A percentile compares a stretch with the other conserved stretches of the same genome.
These are phyloP conservation scores for Muntiacus reevesi DNA, from an alignment of 2,113 vertebrate species.

Conservation along the genomic window DNA sequence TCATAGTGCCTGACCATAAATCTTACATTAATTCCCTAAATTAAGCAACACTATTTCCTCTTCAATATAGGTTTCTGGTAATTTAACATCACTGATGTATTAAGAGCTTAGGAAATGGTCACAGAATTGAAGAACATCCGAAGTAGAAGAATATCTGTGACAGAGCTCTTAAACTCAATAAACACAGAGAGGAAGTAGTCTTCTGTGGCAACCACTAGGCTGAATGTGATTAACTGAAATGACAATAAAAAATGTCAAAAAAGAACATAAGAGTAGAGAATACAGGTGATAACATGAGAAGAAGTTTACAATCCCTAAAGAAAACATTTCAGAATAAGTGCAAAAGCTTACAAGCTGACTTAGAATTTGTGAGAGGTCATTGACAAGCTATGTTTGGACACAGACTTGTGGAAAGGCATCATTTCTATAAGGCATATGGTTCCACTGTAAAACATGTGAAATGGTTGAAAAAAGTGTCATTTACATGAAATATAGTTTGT, in stretches of 20 bases:
- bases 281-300: conserved; percentile 3
- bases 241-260: conserved; percentile 14
- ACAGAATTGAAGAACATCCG: neutral
- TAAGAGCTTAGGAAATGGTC: neutral
- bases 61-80: neutral
- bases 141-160: neutral
- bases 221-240: conserved; percentile 30
- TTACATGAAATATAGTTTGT: conserved; percentile 56
- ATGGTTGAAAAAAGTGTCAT: conserved; percentile 37
- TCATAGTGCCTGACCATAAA: neutral
- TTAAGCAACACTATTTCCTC: neutral
- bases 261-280: neutral
- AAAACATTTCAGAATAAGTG: conserved; percentile 46
- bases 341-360: conserved; percentile 45
- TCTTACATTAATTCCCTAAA: conserved; percentile 11
- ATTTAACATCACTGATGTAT: neutral
- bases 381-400: conserved; percentile 52
- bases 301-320: conserved; percentile 3
- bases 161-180: neutral
- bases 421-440: conserved; percentile 57
- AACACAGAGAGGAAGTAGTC: neutral
- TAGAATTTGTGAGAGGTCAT: conserved; percentile 57
- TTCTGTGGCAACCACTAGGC: neutral
- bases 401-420: conserved; percentile 45
- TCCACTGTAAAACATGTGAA: conserved; percentile 46